Base-by-base conservation (phyloP, 2,888 invertebrate genomes). In the Yponomeuta evonymella region DNA sequence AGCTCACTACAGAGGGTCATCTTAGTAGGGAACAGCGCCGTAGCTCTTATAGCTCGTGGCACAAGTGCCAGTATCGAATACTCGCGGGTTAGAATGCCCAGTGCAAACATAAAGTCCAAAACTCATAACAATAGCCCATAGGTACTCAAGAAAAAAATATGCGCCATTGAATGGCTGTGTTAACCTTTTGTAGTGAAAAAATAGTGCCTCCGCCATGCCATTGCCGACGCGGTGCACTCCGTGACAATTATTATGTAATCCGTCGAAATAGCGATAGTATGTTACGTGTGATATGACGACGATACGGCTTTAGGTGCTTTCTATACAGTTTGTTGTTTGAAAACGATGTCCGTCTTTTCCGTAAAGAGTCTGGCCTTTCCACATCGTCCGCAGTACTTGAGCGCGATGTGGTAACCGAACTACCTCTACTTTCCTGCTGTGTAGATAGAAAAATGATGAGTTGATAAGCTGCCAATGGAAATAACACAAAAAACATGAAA, bases 161-260 rank as follows among this genome's bases (percentile, higher is more conserved):
- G 8, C 43, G 2, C 5, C 43, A 8, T 43, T 43, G 43, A 43
- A 43, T 43, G 23, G 23, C 23, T 23, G 6, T 43, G 43, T 43
- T 43, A 43, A 43, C 8, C 43, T 8, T 15, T 15, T 58, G 51
- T 15, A 58, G 51, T 58, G 51, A 58, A 15, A 15, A 15, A 58
- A 12, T 58, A 2, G 51, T 51, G 51, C 51, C 12, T 64, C 2
- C 36, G 15, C 67, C 8, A 15, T 48, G 69, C 58, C 69, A n/a
- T 43, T n/a, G 30, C 70, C 5, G 23, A n/a, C 63, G 66, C 58
- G 29, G 63, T 36, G 48, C 70, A 51, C 48, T 48, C 58, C 2
- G 30, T 70, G 69, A 72, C 71, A 48, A 66, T 64, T 48, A 70
- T 72, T 72, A 71, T 63, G 68, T 72, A 70, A 70, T 69, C 65